Base-by-base conservation (phyloP, 2,888 invertebrate genomes). In the Agrotis exclamationis region DNA sequence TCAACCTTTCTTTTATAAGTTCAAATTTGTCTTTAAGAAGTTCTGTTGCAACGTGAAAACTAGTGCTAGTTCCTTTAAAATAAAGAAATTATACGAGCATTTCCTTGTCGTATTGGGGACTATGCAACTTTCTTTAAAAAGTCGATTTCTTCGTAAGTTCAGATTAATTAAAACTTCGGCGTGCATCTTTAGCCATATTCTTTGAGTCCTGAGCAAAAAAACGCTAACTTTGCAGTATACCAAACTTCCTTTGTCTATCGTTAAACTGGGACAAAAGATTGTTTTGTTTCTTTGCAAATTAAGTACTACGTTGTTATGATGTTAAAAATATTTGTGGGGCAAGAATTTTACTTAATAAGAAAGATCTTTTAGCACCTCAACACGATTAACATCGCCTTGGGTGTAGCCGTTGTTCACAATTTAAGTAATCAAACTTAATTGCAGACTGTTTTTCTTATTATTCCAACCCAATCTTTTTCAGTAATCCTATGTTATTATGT, bases 111-210 rank as follows among this genome's bases (percentile, higher is more conserved):
- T 53, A 59, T 63, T 45, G 56, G 56, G 33, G 56, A 47, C 57
- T 16, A 4, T 60, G 45, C 48, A 59, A 53, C 24, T 71, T 76
- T 54, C 24, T 60, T 68, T 63, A 2, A 47, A 79, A 81, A 71
- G 53, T 65, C 62, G 56, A 56, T 67, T 58, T 68, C 48, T 67
- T 72, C 57, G 16, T 44, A 28, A 56, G 59, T 44, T 24, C 57
- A 18, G 33, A 66, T 63, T 80, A 82, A 83, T 84, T 82, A 82
- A 84, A 83, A 80, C 71, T 76, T 73, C 20, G 54, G 22, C 74
- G 54, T 71, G 66, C 65, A 62, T 58, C 56, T 51, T 62, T n/a
- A 54, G 48, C 48, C 66, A 62, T 79, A 64, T 63, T 81, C 58
- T 81, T 65, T 45, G 22, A 51, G 28, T 54, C 45, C 58, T 48